A percentile compares a stretch with the other conserved stretches of the same genome.
These are phyloP conservation scores for Sussaba pulchella DNA, from an alignment of 2,888 invertebrate genomes.

Conservation along the genomic window DNA sequence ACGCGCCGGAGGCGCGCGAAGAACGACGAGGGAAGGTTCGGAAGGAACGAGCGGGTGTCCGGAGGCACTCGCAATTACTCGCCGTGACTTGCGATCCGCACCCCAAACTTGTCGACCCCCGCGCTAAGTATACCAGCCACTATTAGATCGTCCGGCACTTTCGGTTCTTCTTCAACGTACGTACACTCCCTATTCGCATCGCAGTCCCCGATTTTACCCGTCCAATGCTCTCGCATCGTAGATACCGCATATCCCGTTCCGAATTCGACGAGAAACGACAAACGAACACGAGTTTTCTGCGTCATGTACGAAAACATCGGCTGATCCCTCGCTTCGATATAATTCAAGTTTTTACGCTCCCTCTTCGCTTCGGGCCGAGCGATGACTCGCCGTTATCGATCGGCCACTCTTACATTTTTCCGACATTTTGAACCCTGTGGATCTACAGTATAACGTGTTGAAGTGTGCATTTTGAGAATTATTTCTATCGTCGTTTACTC, in stretches of 20 bases:
- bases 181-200: constrained; percentile 20
- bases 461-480: background rate
- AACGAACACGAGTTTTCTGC: constrained; percentile 57
- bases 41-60: constrained; percentile 25
- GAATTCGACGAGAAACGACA: constrained; percentile 50
- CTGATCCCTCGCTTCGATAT: constrained; percentile 64
- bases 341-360: constrained; percentile 58
- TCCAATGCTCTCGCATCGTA: constrained; percentile 16
- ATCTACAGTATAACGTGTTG: background rate
- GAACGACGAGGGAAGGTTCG: constrained; percentile 43
- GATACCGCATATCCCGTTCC: constrained; percentile 34
- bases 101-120: constrained; percentile 71
- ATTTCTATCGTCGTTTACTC: too few species aligned
- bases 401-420: constrained; percentile 48
- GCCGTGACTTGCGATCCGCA: constrained; percentile 82
- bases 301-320: constrained; percentile 57
- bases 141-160: constrained; percentile 58
- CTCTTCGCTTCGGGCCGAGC: constrained; percentile 32
- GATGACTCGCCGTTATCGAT: constrained; percentile 64
- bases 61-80: constrained; percentile 80
- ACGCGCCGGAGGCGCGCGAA: constrained; percentile 37
- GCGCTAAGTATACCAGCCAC: constrained; percentile 25
- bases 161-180: constrained; percentile 54
- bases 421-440: constrained; percentile 37
- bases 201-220: constrained; percentile 23